Evolutionary conservation across 2,888 invertebrate genomes (phyloP), one percentile per base, ranked within the genome.

Genomic region (Unio pictorum): DNA sequence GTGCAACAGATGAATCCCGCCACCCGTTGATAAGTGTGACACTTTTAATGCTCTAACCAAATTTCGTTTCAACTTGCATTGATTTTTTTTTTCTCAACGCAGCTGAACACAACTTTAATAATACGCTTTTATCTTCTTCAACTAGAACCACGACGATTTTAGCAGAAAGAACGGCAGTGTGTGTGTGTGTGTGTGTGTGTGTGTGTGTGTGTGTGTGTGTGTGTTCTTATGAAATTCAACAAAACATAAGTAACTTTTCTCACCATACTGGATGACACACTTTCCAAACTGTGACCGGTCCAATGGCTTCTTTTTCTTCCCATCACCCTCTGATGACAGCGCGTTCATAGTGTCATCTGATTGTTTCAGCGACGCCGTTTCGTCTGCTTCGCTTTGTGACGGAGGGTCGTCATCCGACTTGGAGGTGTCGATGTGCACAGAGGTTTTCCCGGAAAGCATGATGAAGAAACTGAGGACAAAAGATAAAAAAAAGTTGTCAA

Each of bases 231-330:
- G 4, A 23, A 54, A 63, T 30, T 2, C 6, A 54, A 11, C 6
- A 45, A n/a, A 54, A 63, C 54, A n/a, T 20, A 34, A 34, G 34
- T 34, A 34, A 7, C 26, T 34, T 56, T 28, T 68, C 83, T 78
- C 64, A 87, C 88, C 87, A 66, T 84, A 87, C 64, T 78, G 78
- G 45, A 83, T 82, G 67, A 87, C 85, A 74, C 86, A 88, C 68
- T 82, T 86, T 54, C 88, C 88, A 69, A 82, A 84, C 68, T 76
- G 68, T 4, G 82, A 74, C 61, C 88, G 66, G 62, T 85, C 83
- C 11, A 82, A 60, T 8, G 75, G 67, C 67, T 84, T 80, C 63
- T 72, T 76, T 54, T 78, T 74, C 62, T 73, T 76, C n/a, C 28
- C 45, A 4, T 67, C 69, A 17, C 20, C 57, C 20, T 55, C 61